Conservation (phyloP, 2,888 invertebrate genomes). For the Mimachlamys varia region DNA sequence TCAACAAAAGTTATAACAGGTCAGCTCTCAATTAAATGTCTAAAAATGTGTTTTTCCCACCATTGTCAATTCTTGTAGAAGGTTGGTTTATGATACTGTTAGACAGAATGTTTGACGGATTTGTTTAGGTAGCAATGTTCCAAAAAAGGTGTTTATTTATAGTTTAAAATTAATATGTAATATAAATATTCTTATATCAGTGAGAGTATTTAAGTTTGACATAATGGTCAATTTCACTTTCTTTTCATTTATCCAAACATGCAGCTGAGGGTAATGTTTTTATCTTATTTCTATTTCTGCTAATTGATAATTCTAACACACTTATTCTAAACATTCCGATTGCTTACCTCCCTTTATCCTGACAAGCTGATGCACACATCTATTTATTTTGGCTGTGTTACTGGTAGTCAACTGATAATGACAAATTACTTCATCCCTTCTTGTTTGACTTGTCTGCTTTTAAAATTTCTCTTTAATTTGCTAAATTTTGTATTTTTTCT, state of each 20-base stretch:
- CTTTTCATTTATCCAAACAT: not conserved
- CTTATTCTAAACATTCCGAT: not conserved
- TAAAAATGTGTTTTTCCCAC: not conserved
- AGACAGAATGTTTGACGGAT: not conserved
- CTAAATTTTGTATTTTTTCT: not conserved
- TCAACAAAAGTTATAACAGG: too few species aligned
- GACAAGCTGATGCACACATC: not conserved
- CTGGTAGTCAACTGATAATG: not conserved
- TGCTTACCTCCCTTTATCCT: not conserved
- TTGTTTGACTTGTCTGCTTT: not conserved
- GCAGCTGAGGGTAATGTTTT: constrained; percentile 17
- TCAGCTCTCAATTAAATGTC: too few species aligned
- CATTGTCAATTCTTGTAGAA: not conserved
- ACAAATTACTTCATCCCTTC: not conserved
- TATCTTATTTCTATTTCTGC: constrained; percentile 25
- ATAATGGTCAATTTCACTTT: not conserved
- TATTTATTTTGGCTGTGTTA: not conserved
- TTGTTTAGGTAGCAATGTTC: not conserved
- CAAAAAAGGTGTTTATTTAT: too few species aligned
- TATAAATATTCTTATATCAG: too few species aligned
- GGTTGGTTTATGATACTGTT: not conserved
- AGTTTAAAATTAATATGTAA: too few species aligned
- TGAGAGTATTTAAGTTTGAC: not conserved
- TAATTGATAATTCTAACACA: not conserved
- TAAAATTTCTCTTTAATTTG: not conserved